Base-by-base conservation (phyloP, 1,140 invertebrate genomes). In the Carposina sasakii region DNA sequence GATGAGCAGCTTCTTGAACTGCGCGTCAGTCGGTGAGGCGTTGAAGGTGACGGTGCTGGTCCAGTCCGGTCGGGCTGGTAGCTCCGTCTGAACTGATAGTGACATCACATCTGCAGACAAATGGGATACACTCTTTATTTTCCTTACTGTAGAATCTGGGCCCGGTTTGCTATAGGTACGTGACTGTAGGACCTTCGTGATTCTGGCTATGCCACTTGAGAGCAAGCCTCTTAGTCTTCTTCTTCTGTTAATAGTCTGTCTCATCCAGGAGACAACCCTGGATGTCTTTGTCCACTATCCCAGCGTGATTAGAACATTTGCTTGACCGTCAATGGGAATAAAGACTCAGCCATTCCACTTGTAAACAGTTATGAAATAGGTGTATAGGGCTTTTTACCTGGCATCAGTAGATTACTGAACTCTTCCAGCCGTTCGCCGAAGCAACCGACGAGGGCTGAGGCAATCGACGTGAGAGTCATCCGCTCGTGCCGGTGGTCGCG, bases 1-100 rank as follows among this genome's bases (percentile, higher is more conserved):
- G 6, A 82, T 70, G 19, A 82, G 52, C 6, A 51, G 28, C 40
- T 74, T 76, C 57, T 82, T 82, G 42, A 78, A 82, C 5, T 69
- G 56, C 1, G 71, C 71, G 45, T 82, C 78, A 4, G 54, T 13
- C 23, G 71, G 75, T 0, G 40, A 26, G 0, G 65, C 68, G n/a
- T 66, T 72, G 33, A 82, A 68, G 16, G 57, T 67, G 1, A 82
- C 68, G 0, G 54, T 59, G 0, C 52, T 20, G 0, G 54, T 69
- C 78, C 76, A 82, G 28, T 67, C 59, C 1, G 37, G 24, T 20
- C 54, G 63, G 1, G 55, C 43, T 9, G 72, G 74, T 8, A 82
- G 28, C 49, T 82, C 78, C 2, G 74, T 75, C 1, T 58, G 15
- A 0, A 82, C 76, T 1, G 74, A 59, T 10, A 82, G 42, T 0